Evolutionary conservation across 2,113 vertebrate species (phyloP).

Genomic region (Dinomys branickii): DNA sequence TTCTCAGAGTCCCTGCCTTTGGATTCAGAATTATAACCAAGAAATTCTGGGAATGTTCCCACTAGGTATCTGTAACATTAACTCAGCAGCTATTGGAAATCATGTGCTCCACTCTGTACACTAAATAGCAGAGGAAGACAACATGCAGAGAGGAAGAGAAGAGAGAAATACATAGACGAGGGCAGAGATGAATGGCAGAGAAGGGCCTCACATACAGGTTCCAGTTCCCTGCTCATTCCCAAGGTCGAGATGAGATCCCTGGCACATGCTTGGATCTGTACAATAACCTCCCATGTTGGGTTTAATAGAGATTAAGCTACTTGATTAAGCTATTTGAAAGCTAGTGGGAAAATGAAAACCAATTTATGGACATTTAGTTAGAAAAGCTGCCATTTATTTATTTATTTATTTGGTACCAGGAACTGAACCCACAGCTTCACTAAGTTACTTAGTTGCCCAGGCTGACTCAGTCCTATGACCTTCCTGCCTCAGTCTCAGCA

Average conservation of each 20-base stretch:
- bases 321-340: slow-evolving; percentile 40
- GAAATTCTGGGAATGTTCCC: background rate
- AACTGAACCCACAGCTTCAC: background rate
- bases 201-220: background rate
- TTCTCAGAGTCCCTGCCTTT: background rate
- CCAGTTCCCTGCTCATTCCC: background rate
- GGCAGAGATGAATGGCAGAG: background rate
- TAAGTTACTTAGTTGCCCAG: background rate
- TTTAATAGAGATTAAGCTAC: background rate
- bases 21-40: background rate
- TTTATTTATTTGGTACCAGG: background rate
- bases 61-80: background rate
- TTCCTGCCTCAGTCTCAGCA: background rate
- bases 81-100: background rate
- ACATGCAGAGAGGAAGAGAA: background rate
- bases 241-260: background rate
- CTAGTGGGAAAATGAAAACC: background rate
- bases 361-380: background rate
- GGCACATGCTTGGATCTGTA: background rate
- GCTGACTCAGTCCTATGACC: background rate
- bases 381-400: background rate
- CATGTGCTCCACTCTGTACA: background rate
- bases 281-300: background rate
- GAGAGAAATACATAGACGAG: background rate
- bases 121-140: background rate